Percentiles rank a stretch among this genome's conserved stretches.
Evolutionary conservation across 2,113 vertebrate species (phyloP).

Genomic region (Rattus norvegicus): DNA sequence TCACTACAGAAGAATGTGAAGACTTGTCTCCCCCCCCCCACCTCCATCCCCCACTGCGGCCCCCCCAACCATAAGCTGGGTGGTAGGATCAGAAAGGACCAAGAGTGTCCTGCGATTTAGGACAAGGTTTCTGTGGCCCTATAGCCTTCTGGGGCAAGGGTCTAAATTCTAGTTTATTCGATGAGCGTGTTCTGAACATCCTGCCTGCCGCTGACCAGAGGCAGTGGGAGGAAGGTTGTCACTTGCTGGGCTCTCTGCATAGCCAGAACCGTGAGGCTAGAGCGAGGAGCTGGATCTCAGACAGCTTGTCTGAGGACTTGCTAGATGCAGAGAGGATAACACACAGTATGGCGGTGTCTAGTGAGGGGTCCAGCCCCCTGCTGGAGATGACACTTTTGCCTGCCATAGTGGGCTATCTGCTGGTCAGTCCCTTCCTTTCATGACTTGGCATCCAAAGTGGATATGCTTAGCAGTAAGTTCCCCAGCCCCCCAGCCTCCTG

Average conservation of each 20-base stretch:
- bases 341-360: fast-evolving
- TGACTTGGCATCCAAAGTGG: fast-evolving
- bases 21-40: not conserved
- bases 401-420: not conserved
- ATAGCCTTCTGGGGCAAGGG: too few relatives aligned
- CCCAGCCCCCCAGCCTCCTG: too few relatives aligned
- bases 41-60: not conserved
- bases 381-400: not conserved
- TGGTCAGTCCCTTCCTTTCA: too few relatives aligned
- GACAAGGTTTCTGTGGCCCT: not conserved
- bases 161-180: not conserved
- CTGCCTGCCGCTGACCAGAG: not conserved
- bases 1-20: not conserved
- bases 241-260: not conserved
- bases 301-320: fast-evolving
- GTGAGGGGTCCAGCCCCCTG: fast-evolving
- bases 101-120: too few relatives aligned
- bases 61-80: fast-evolving
- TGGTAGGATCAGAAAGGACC: not conserved
- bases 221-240: not conserved
- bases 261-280: not conserved
- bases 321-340: not conserved
- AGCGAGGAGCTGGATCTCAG: not conserved
- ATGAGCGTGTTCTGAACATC: not conserved
- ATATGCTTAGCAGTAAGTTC: not conserved